Conservation (phyloP, 2,888 invertebrate species). For the Drosophila nr. medialis region DNA sequence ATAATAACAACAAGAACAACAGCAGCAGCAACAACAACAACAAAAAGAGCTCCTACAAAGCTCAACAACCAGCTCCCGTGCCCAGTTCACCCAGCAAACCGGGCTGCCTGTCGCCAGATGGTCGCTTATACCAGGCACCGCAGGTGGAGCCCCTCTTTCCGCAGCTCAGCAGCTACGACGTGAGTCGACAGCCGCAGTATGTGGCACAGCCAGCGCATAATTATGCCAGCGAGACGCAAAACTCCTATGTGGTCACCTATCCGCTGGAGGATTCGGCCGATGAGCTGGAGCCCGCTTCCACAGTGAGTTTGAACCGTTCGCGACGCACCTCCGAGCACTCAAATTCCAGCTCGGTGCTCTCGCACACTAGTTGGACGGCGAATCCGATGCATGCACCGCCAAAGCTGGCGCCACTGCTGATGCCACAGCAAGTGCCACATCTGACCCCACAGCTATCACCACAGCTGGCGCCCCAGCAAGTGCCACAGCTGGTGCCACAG, state of each 20-base stretch:
- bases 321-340: constrained; percentile 77
- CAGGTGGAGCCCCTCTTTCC: constrained; percentile 83
- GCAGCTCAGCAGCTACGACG: constrained; percentile 74
- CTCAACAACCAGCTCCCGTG: constrained; percentile 17
- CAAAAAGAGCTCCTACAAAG: constrained; percentile 9
- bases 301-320: constrained; percentile 38
- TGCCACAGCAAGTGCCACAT: not conserved
- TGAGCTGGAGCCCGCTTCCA: constrained; percentile 55
- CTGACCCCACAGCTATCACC: not conserved
- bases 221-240: constrained; percentile 71
- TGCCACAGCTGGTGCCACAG: constrained; percentile 30
- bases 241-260: constrained; percentile 78
- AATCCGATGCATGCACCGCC: constrained; percentile 67
- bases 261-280: constrained; percentile 76
- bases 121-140: constrained; percentile 82
- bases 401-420: constrained; percentile 39
- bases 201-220: constrained; percentile 18
- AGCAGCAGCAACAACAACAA: not conserved
- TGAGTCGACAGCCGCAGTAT: constrained; percentile 78
- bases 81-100: constrained; percentile 67
- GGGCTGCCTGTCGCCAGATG: constrained; percentile 82
- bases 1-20: constrained; percentile 24
- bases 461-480: not conserved
- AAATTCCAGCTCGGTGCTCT: constrained; percentile 65
- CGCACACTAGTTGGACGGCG: constrained; percentile 77